These are phyloP conservation scores for Rhagophthalmus giganteus DNA, from an alignment of 2,888 invertebrate species.

Conservation along the genomic window DNA sequence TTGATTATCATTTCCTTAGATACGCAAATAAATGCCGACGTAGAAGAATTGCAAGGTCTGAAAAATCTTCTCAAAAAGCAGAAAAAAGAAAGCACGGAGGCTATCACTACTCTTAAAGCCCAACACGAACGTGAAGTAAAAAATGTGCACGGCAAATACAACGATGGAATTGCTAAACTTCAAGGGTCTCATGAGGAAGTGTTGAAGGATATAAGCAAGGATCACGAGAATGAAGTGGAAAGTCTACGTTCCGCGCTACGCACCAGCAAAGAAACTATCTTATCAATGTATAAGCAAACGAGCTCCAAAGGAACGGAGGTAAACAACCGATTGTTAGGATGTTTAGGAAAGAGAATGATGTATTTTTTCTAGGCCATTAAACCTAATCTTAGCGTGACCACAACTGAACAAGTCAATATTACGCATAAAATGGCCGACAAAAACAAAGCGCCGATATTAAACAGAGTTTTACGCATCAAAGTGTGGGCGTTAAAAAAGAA, in stretches of 20 bases:
- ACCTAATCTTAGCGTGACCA: conserved; percentile 6
- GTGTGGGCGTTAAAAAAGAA: conserved; percentile 9
- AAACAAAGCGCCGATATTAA: background rate
- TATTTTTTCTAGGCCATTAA: conserved; percentile 14
- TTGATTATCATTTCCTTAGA: too few relatives aligned
- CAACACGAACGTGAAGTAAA: conserved; percentile 62
- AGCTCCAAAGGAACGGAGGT: conserved; percentile 4
- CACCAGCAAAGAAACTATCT: conserved; percentile 10
- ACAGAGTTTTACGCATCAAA: too few relatives aligned
- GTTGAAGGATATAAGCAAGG: conserved; percentile 56
- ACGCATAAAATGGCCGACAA: background rate
- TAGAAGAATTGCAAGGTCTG: background rate
- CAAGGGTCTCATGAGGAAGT: conserved; percentile 61
- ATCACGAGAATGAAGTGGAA: conserved; percentile 60
- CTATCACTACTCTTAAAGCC: conserved; percentile 53
- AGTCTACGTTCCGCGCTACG: conserved; percentile 49
- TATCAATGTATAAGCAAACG: conserved; percentile 1
- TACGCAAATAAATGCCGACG: too few relatives aligned
- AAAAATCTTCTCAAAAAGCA: conserved; percentile 15
- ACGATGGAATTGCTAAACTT: conserved; percentile 60
- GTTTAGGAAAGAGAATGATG: background rate
- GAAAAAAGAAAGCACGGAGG: conserved; percentile 45
- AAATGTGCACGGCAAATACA: conserved; percentile 59
- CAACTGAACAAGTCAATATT: conserved; percentile 18
- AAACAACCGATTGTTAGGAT: background rate